Conservation (phyloP, 2,113 vertebrate species). For the Acanthochromis polyacanthus region DNA sequence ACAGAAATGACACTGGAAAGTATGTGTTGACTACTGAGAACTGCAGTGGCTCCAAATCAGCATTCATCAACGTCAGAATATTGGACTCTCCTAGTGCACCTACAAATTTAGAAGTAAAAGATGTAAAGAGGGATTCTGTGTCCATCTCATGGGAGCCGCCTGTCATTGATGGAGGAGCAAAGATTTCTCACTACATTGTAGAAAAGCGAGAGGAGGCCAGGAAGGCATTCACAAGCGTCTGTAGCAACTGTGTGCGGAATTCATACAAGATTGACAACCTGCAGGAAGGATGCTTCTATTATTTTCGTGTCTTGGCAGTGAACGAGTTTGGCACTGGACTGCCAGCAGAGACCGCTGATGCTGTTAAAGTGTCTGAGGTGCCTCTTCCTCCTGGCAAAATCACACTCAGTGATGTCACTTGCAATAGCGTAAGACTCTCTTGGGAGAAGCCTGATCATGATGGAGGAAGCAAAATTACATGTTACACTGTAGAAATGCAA, state of each 20-base stretch:
- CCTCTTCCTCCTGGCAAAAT: constrained; percentile 94
- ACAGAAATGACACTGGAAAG: constrained; percentile 94
- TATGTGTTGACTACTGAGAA: constrained; percentile 95
- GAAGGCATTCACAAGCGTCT: constrained; percentile 93
- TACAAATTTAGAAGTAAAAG: constrained; percentile 89
- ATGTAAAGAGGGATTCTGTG: constrained; percentile 93
- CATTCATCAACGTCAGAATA: constrained; percentile 96
- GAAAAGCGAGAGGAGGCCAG: constrained; percentile 97
- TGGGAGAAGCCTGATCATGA: constrained; percentile 98
- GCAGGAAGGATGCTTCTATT: constrained; percentile 94
- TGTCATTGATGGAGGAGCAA: constrained; percentile 95
- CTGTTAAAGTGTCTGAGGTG: constrained; percentile 92
- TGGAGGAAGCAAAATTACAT: constrained; percentile 96
- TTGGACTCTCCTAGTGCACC: constrained; percentile 96
- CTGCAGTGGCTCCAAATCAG: constrained; percentile 93
- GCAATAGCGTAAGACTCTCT: constrained; percentile 89
- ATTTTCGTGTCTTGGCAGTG: constrained; percentile 95
- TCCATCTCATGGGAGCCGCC: constrained; percentile 94
- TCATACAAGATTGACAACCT: constrained; percentile 93
- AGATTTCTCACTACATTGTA: constrained; percentile 95
- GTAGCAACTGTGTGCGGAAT: constrained; percentile 93
- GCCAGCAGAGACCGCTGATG: constrained; percentile 88
- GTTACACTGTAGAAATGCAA: constrained; percentile 96
- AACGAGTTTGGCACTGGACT: constrained; percentile 95
- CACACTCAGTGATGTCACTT: constrained; percentile 90